Conservation (phyloP, 2,797 vertebrate genomes). For the Scolopax bukidnonensis region DNA sequence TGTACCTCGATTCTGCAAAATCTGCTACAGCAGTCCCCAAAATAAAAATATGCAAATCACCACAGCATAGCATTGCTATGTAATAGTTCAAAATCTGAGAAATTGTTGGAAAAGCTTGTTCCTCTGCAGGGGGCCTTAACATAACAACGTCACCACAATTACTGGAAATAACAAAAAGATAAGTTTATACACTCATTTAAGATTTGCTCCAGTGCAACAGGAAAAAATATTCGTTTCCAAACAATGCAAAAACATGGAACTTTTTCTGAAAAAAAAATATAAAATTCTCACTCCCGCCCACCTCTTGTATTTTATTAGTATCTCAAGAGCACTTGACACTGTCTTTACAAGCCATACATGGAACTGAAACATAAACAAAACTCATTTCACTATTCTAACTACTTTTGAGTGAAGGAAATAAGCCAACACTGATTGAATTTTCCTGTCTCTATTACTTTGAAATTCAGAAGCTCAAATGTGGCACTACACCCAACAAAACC, state of each 20-base stretch:
- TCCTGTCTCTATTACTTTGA: neutral
- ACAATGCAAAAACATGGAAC: neutral
- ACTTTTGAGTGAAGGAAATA: neutral
- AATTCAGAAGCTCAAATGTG: neutral
- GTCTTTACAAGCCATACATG: neutral
- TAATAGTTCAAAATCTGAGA: neutral
- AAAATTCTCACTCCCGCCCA: neutral
- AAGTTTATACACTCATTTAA: neutral
- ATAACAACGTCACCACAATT: neutral
- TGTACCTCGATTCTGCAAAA: neutral
- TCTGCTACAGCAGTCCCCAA: neutral
- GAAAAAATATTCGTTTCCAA: neutral
- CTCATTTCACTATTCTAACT: neutral
- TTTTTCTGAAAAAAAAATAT: neutral
- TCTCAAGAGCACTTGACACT: neutral
- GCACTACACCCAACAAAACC: neutral
- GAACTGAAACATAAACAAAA: neutral
- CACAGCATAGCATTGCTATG: neutral
- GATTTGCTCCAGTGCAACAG: neutral
- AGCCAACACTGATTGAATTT: neutral
- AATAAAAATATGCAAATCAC: neutral
- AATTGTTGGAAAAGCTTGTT: neutral
- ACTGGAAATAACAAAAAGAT: slow-evolving; percentile 18
- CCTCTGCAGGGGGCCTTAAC: neutral
- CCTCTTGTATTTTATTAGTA: neutral